Percentiles rank a stretch among this genome's conserved stretches.
Evolutionary conservation across 2,113 vertebrate genomes (phyloP).

Genomic region (Drymodes brunneopygia): DNA sequence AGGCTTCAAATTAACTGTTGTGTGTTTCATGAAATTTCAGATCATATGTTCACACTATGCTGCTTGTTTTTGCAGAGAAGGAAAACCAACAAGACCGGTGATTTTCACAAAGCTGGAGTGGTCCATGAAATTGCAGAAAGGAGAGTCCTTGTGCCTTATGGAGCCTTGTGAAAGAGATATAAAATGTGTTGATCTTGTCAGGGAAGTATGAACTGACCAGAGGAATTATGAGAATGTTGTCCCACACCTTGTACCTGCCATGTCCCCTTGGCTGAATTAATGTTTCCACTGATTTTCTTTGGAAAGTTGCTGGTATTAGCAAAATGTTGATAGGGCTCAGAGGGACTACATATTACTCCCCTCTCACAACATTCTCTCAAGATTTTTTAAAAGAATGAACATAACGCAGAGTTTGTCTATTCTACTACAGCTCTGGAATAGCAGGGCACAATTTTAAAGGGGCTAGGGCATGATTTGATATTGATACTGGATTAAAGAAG

Average conservation of each 20-base stretch:
- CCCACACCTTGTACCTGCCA: fast-evolving
- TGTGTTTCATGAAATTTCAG: not conserved
- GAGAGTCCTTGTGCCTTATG: not conserved
- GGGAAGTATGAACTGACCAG: fast-evolving
- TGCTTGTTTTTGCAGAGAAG: not conserved
- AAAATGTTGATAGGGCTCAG: not conserved
- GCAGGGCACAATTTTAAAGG: not conserved
- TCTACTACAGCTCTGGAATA: not conserved
- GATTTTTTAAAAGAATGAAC: not conserved
- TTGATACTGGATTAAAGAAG: not conserved
- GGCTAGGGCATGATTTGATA: not conserved
- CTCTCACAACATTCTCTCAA: not conserved
- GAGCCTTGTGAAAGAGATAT: not conserved
- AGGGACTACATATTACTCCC: not conserved
- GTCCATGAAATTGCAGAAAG: not conserved
- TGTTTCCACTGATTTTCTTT: not conserved
- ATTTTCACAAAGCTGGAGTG: not conserved
- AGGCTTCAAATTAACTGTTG: not conserved
- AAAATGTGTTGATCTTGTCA: not conserved
- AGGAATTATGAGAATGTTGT: not conserved
- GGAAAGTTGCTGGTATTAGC: not conserved
- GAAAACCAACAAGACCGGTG: not conserved
- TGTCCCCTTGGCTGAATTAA: not conserved
- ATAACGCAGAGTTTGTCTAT: not conserved
- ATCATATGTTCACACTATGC: not conserved